Evolutionary conservation across 1,140 invertebrate species (phyloP).

Genomic region (Elysia chlorotica): DNA sequence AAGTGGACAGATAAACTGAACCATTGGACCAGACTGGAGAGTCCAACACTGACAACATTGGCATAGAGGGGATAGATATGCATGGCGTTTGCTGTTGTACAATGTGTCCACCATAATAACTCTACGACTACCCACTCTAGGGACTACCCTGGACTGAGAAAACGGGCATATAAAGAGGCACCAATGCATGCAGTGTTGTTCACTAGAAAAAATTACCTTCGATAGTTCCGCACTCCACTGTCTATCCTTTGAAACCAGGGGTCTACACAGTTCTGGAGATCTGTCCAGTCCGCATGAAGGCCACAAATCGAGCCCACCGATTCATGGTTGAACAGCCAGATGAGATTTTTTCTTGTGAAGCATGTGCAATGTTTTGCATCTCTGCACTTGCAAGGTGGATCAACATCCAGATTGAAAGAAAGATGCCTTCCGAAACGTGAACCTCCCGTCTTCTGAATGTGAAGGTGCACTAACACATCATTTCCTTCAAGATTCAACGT

Average conservation of each 20-base stretch:
- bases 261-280: conserved; percentile 77
- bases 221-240: background rate
- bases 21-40: too few species aligned
- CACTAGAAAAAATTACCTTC: conserved; percentile 9
- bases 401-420: conserved; percentile 88
- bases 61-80: too few species aligned
- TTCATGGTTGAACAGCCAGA: conserved; percentile 96
- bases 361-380: conserved; percentile 54
- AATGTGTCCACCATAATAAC: too few species aligned
- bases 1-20: too few species aligned
- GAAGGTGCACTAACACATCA: conserved; percentile 97
- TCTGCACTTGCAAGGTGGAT: conserved; percentile 50
- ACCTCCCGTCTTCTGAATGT: conserved; percentile 93
- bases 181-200: too few species aligned
- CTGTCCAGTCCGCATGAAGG: conserved; percentile 97
- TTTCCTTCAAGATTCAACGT: conserved; percentile 8
- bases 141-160: too few species aligned
- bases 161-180: too few species aligned
- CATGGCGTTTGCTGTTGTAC: too few species aligned
- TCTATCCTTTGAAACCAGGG: conserved; percentile 49
- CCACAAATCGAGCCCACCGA: conserved; percentile 99
- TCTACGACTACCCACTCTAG: too few species aligned
- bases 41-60: too few species aligned
- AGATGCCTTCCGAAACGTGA: conserved; percentile 95
- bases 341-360: conserved; percentile 43